These are phyloP conservation scores for Centrocercus urophasianus DNA, from an alignment of 2,113 vertebrate species.

Conservation along the genomic window DNA sequence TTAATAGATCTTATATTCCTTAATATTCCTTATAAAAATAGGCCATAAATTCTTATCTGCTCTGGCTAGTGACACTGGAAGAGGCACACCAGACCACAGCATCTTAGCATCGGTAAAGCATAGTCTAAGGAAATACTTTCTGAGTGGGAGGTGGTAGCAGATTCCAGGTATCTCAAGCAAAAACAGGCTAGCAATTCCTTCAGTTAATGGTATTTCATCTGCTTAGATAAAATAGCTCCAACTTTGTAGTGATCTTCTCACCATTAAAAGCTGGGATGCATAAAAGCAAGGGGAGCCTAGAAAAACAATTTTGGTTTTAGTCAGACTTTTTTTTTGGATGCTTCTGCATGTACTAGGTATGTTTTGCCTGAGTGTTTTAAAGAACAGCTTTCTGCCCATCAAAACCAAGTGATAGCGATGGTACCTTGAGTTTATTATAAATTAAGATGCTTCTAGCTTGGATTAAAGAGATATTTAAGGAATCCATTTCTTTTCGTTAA, in stretches of 20 bases:
- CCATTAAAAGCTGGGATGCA: not conserved
- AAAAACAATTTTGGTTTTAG: not conserved
- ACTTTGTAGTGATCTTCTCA: not conserved
- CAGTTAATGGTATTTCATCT: not conserved
- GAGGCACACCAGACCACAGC: not conserved
- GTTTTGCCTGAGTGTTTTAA: not conserved
- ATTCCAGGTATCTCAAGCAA: not conserved
- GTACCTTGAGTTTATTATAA: not conserved
- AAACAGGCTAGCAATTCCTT: not conserved
- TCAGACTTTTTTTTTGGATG: not conserved
- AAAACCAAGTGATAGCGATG: not conserved
- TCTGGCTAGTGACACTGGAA: not conserved
- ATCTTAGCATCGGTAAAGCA: not conserved
- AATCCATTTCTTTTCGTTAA: not conserved
- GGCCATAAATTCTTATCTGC: not conserved
- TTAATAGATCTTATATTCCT: not conserved
- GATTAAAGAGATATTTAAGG: not conserved
- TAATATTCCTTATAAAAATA: not conserved
- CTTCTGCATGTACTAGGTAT: not conserved
- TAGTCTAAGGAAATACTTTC: not conserved
- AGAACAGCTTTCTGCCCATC: not conserved
- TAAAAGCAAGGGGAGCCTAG: not conserved
- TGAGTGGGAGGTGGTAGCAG: not conserved
- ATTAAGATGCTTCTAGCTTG: not conserved
- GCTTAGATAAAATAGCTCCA: not conserved